Base-by-base conservation (phyloP, 2,797 vertebrate genomes). In the Phrynocephalus vlangalii region DNA sequence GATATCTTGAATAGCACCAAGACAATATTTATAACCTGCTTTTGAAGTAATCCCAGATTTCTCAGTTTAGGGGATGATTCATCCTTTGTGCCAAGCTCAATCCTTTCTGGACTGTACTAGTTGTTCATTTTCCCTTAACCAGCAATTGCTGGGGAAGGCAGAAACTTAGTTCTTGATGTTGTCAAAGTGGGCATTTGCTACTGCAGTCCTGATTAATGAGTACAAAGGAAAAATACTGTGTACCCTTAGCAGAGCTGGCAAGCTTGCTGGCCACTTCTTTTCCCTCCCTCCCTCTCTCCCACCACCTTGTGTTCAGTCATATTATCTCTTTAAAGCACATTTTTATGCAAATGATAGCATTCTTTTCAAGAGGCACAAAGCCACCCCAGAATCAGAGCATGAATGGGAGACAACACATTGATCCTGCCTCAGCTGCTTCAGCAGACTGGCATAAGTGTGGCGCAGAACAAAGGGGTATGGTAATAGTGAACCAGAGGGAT, bases 321-420 rank as follows among this genome's bases (percentile, higher is more conserved):
- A 92, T 91, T 92, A 94, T 94, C 95, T 94, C 86, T 93, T 83
- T 91, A 90, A 84, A 92, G 93, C 94, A 94, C 93, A 95, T 95
- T 95, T 94, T 94, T 80, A 95, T 95, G 94, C 78, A 95, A 96
- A 95, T 95, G 88, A 15, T 86, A 91, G 83, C 92, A 92, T 92
- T 94, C 92, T 93, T 94, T 95, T 94, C 94, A 95, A 77, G 91
- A 82, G 88, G 83, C 79, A 94, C 94, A 95, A 96, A 89, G 92
- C 84, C 38, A 87, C 77, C 28, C 84, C 88, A 84, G 87, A 87
- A 92, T 73, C 90, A 93, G 91, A 89, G 88, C 83, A 52, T 94
- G 92, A 95, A 94, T 91, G 90, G 92, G 84, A 81, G 24, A 2
- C 50, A 1, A 84, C 90, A 87, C 93, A 85, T 93, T 94, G 92